Base-by-base conservation (phyloP, 2,888 invertebrate genomes). In the Lydus trimaculatus region DNA sequence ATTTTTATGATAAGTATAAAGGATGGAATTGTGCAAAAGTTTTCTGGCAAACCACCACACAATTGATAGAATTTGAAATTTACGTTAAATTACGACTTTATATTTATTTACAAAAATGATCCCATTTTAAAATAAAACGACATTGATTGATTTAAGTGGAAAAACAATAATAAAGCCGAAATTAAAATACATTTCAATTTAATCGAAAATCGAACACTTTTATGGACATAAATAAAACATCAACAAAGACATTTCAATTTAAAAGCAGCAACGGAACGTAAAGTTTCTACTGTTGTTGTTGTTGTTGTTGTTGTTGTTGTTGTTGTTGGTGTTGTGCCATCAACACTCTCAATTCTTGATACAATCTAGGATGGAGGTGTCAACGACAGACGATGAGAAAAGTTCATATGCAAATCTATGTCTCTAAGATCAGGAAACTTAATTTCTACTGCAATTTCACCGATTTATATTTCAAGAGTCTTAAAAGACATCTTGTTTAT, bases 191-290 rank as follows among this genome's bases (percentile, higher is more conserved):
- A 61, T 60, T 65, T 52, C 61, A 71, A 48, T 69, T 58, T 58
- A 43, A 33, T 61, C 13, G 48, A 63, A 61, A 64, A 66, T 31
- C 64, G 61, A 28, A 60, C 64, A 66, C 66, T 66, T 68, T 64
- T 61, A 67, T 56, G 25, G 64, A 61, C 68, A 73, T 75, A 73
- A 73, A 75, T 75, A 73, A 73, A 73, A 75, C 75, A 75, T 73
- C 66, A 63, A 61, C 59, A 58, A 66, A 63, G 70, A 73, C 73
- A 75, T 72, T 73, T 73, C 70, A 75, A 72, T 73, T 75, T 70
- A 71, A 66, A 71, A 71, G 71, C 70, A 65, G 68, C 2, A n/a
- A 28, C 6, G 15, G 8, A 43, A 43, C 5, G 36, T 43, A n/a
- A 6, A 43, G 6, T 43, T n/a, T 17, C n/a, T 2, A n/a, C 48